Evolutionary conservation across 2,113 vertebrate genomes (phyloP).

Genomic region (Cervus canadensis): DNA sequence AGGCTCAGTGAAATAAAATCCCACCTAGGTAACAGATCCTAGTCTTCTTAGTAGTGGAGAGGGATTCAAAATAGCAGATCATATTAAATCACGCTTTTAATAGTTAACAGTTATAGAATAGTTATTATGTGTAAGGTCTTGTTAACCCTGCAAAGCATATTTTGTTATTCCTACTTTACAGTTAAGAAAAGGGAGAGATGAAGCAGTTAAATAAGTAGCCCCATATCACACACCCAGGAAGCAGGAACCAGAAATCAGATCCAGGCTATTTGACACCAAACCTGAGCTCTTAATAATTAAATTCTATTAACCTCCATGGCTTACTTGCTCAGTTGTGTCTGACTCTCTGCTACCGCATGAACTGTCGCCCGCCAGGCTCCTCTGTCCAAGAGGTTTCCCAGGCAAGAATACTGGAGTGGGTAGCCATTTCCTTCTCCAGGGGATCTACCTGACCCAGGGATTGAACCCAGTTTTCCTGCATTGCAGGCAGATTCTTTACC

Average conservation of each 20-base stretch:
- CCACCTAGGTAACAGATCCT: background rate
- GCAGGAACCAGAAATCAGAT: background rate
- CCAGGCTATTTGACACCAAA: background rate
- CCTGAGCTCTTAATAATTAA: background rate
- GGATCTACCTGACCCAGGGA: background rate
- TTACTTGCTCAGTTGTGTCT: background rate
- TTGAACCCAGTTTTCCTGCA: background rate
- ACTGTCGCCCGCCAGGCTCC: background rate
- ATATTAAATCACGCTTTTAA: background rate
- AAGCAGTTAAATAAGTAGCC: background rate
- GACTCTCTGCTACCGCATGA: background rate
- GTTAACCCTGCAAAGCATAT: background rate
- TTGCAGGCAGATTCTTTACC: background rate
- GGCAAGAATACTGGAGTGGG: background rate
- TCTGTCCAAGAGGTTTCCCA: background rate
- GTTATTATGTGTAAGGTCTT: background rate
- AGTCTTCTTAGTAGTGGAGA: background rate
- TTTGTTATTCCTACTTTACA: background rate
- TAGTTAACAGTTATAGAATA: background rate
- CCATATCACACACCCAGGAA: background rate
- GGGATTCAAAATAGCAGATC: background rate
- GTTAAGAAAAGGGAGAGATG: background rate
- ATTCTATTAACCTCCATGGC: background rate
- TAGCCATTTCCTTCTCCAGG: background rate
- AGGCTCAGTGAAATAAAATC: background rate